Evolutionary conservation across 1,140 invertebrate genomes (phyloP).

Genomic region (Leucophenga varia): DNA sequence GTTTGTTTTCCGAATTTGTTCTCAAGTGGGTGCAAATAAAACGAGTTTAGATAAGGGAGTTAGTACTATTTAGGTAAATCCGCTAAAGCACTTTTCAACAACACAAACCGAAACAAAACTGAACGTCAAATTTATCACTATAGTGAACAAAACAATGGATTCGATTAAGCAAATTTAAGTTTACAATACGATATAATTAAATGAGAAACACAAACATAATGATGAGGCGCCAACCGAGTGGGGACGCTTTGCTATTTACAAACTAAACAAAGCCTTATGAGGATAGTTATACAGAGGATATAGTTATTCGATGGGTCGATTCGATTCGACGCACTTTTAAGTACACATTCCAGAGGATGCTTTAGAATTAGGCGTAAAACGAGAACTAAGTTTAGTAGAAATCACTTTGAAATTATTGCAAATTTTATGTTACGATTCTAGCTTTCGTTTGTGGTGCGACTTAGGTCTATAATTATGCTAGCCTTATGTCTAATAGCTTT

Average conservation of each 20-base stretch:
- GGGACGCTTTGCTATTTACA: too few relatives aligned
- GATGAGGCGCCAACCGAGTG: too few relatives aligned
- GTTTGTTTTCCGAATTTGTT: constrained; percentile 49
- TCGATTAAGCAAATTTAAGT: too few relatives aligned
- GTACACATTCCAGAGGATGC: constrained; percentile 43
- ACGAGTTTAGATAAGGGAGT: constrained; percentile 35
- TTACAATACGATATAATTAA: too few relatives aligned
- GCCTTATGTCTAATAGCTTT: constrained; percentile 54
- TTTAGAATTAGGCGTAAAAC: constrained; percentile 29
- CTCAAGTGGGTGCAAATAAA: constrained; percentile 18
- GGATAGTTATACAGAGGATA: constrained; percentile 31
- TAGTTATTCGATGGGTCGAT: too few relatives aligned
- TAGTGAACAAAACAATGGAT: too few relatives aligned
- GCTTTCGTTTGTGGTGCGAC: constrained; percentile 26
- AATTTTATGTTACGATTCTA: constrained; percentile 9
- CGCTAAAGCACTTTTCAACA: too few relatives aligned
- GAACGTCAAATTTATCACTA: constrained; percentile 22
- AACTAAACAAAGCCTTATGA: constrained; percentile 49
- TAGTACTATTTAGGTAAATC: constrained; percentile 42
- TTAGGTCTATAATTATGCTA: constrained; percentile 40
- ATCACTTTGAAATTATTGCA: constrained; percentile 54
- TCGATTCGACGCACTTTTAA: too few relatives aligned
- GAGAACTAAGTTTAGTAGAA: constrained; percentile 44
- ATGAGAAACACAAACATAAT: too few relatives aligned
- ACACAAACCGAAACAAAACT: constrained; percentile 32